Evolutionary conservation across 1,140 invertebrate genomes (phyloP).

Genomic region (Drosophila ambigua): DNA sequence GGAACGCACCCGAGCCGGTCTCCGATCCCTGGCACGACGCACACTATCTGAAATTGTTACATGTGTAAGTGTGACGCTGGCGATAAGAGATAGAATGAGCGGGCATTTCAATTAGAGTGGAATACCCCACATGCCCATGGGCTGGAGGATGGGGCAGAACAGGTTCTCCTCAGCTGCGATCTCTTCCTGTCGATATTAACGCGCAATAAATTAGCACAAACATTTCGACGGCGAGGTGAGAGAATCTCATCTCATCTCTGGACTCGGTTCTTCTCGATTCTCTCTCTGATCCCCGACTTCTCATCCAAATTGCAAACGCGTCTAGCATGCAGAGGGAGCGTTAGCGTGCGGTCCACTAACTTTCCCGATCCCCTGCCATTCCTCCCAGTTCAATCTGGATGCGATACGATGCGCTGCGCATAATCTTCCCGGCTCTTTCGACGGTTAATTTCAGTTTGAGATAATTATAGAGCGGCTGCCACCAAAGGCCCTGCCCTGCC

Average conservation of each 20-base stretch:
- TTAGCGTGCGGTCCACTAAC: conserved; percentile 48
- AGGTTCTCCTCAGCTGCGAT: conserved; percentile 27
- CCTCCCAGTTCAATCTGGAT: conserved; percentile 45
- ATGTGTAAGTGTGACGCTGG: conserved; percentile 70
- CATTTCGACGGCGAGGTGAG: conserved; percentile 61
- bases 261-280: not conserved
- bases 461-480: conserved; percentile 83
- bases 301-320: conserved; percentile 37
- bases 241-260: conserved; percentile 45
- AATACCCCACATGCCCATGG: not conserved
- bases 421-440: conserved; percentile 81
- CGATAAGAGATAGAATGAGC: conserved; percentile 55
- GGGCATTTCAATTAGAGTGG: conserved; percentile 71
- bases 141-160: not conserved
- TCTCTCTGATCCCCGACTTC: conserved; percentile 13
- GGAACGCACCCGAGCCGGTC: not conserved
- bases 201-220: conserved; percentile 82
- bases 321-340: conserved; percentile 63
- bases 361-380: conserved; percentile 20
- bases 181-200: conserved; percentile 80
- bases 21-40: not conserved
- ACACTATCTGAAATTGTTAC: conserved; percentile 27
- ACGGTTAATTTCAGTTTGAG: conserved; percentile 83
- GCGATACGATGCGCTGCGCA: conserved; percentile 57
- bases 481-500: conserved; percentile 53